phyloP scores from a whole-genome alignment of 2,888 invertebrate species.

The Empis livida region DNA sequence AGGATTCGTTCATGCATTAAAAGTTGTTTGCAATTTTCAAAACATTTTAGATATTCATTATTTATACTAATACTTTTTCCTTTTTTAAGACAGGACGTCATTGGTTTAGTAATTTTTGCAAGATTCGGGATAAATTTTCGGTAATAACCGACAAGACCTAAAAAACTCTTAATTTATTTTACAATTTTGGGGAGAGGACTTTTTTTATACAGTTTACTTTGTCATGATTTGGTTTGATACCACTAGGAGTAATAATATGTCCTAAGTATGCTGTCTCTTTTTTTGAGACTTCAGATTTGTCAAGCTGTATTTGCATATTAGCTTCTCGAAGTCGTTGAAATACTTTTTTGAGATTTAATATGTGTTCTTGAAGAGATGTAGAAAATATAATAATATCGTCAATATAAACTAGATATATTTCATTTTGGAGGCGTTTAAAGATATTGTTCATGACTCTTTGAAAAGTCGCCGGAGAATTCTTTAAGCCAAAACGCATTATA shows the following conservation, averaged over 20 bases:
- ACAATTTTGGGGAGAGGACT: background rate
- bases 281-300: background rate
- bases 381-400: conserved; percentile 7
- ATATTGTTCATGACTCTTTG: conserved; percentile 15
- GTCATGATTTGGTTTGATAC: background rate
- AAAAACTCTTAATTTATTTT: conserved; percentile 3
- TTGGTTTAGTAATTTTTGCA: conserved; percentile 10
- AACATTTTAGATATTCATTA: conserved; percentile 3
- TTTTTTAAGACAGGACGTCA: conserved; percentile 10
- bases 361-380: conserved; percentile 3
- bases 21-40: conserved; percentile 9
- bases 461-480: conserved; percentile 11
- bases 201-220: background rate
- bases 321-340: background rate
- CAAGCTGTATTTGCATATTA: background rate
- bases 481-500: conserved; percentile 13
- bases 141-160: conserved; percentile 13
- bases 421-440: conserved; percentile 13
- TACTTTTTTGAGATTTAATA: conserved; percentile 2
- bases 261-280: background rate
- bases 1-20: conserved; percentile 7
- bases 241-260: no score
- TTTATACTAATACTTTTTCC: conserved; percentile 1
- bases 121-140: conserved; percentile 13
- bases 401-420: conserved; percentile 13